phyloP scores from a whole-genome alignment of 2,797 vertebrate genomes.

The Danio choprae region DNA sequence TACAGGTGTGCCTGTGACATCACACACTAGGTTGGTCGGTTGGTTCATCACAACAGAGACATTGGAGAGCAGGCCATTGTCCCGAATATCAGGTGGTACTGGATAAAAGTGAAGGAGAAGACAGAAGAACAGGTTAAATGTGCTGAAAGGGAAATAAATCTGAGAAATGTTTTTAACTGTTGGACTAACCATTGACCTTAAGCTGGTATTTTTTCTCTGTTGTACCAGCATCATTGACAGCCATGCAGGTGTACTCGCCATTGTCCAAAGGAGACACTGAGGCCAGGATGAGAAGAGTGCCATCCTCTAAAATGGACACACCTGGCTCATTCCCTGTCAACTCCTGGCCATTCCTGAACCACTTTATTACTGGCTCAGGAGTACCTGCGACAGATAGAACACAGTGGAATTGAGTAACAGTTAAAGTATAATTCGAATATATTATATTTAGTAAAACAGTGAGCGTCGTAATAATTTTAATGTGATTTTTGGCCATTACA shows the following conservation, averaged over 20 bases:
- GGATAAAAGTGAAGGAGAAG: conserved; percentile 34
- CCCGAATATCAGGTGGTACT: conserved; percentile 91
- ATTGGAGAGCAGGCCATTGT: conserved; percentile 80
- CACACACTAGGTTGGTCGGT: conserved; percentile 85
- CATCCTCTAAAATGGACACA: conserved; percentile 87
- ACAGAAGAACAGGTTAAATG: conserved; percentile 1
- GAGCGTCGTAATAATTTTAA: neutral
- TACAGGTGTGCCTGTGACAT: conserved; percentile 88
- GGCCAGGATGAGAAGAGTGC: conserved; percentile 85
- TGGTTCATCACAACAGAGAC: conserved; percentile 86
- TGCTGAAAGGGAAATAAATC: neutral
- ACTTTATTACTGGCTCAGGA: conserved; percentile 91
- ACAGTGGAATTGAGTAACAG: neutral
- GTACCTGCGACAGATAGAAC: conserved; percentile 76
- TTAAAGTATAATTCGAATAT: neutral
- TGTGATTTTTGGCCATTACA: neutral
- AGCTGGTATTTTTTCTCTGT: conserved; percentile 93
- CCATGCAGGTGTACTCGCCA: conserved; percentile 92
- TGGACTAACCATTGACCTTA: conserved; percentile 89
- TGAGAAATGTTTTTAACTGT: neutral
- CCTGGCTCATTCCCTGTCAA: conserved; percentile 88
- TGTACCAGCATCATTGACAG: conserved; percentile 91
- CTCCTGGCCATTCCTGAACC: conserved; percentile 90
- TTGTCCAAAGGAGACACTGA: conserved; percentile 86
- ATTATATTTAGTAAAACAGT: neutral